A percentile compares a stretch with the other conserved stretches of the same genome.
Evolutionary conservation across 2,113 vertebrate species (phyloP).

Genomic region (Bubalus kerabau): DNA sequence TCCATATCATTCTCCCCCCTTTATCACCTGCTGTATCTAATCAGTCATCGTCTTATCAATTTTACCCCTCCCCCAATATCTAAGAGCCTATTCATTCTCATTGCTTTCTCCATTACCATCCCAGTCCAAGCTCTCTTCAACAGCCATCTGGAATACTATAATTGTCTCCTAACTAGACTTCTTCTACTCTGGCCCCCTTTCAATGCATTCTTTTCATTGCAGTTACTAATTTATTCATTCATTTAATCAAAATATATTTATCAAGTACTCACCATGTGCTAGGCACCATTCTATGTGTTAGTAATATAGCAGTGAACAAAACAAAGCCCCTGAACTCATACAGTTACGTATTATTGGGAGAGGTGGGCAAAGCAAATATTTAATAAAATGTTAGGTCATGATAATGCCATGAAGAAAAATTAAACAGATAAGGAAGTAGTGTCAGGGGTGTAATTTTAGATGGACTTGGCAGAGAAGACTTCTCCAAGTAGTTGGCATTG

Average conservation of each 20-base stretch:
- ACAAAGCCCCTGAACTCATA: neutral
- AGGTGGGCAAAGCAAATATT: neutral
- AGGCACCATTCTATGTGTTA: neutral
- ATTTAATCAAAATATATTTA: neutral
- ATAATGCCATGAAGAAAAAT: neutral
- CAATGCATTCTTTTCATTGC: neutral
- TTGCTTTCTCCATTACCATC: neutral
- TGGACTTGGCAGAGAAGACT: neutral
- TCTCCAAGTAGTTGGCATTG: neutral
- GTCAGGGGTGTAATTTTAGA: neutral
- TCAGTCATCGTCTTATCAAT: neutral
- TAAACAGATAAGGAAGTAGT: neutral
- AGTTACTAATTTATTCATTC: neutral
- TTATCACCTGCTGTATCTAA: neutral
- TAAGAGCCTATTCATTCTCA: neutral
- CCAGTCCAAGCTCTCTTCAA: neutral
- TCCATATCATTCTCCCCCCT: neutral
- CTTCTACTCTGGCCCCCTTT: neutral
- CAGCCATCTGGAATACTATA: neutral
- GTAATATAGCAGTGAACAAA: neutral
- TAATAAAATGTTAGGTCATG: neutral
- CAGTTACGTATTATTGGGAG: neutral
- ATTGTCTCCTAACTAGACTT: neutral
- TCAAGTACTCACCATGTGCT: neutral
- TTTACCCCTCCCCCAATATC: neutral